Evolutionary conservation across 2,888 invertebrate species (phyloP), one percentile per base, ranked within the genome.

Genomic region (Carpatolechia fugitivella): DNA sequence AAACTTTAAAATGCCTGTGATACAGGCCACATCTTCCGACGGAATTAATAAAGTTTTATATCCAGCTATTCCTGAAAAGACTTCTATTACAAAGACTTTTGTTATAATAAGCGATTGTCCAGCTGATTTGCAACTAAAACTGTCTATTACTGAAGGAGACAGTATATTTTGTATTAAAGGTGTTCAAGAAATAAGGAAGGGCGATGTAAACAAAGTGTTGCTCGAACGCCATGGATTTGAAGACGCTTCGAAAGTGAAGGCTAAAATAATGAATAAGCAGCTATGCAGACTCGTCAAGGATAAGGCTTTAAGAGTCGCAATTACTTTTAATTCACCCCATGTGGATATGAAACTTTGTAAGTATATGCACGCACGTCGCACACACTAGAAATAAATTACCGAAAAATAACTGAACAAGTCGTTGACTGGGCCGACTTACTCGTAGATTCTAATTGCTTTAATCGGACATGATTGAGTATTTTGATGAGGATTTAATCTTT

Each of bases 91-190:
- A 0, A 88, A 82, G 57, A 78, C 78, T 1, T 81, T 89, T 38
- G 80, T 89, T 0, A 71, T 90, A 0, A 64, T 86, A 20, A 89
- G 86, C 55, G 85, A 88, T 54, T 86, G 83, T 55, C 78, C 83
- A 0, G 78, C 69, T 0, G 85, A 89, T 63, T 68, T 90, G 33
- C 79, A 83, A 53, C 57, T 90, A 14, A 78, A 78, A 31, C 59
- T 90, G 14, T 78, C 80, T 0, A 63, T 89, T 0, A 66, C 66
- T 0, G 83, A 82, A 54, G 78, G 79, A 0, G 80, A 80, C 0
- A 76, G 67, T 47, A 64, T 81, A 48, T 90, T 88, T 55, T 61
- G 70, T 3, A 85, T 90, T 1, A 82, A 72, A 55, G 80, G 67
- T 31, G 80, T 85, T 16, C 86, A 87, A 46, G 88, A 88, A 58